phyloP scores from a whole-genome alignment of 1,140 invertebrate species.

The Drosophila navojoa region DNA sequence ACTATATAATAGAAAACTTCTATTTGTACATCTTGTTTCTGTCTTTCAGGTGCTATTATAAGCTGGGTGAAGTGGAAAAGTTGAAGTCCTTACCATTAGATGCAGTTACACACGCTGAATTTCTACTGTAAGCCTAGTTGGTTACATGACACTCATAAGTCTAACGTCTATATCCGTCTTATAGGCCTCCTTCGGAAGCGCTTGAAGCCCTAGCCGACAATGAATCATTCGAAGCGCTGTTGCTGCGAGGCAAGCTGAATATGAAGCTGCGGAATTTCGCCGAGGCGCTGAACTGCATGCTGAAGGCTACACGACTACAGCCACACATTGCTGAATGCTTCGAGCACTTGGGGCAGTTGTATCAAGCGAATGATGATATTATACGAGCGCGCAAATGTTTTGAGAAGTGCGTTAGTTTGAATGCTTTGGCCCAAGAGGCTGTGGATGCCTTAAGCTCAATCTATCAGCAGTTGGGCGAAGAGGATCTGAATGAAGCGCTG shows the following conservation, averaged over 20 bases:
- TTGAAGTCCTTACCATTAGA: constrained; percentile 53
- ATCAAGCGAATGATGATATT: constrained; percentile 86
- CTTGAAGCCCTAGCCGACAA: constrained; percentile 85
- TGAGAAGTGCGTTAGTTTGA: constrained; percentile 91
- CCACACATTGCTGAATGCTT: constrained; percentile 90
- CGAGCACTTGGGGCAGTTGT: constrained; percentile 91
- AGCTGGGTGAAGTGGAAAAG: constrained; percentile 43
- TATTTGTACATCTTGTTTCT: neutral
- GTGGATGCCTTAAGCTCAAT: constrained; percentile 90
- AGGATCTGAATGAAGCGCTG: constrained; percentile 88
- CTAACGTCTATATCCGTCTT: neutral
- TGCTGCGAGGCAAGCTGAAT: constrained; percentile 88
- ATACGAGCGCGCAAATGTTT: constrained; percentile 91
- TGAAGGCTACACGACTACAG: constrained; percentile 90
- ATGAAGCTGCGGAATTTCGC: constrained; percentile 87
- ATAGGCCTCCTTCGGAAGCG: constrained; percentile 82
- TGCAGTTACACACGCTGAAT: constrained; percentile 56
- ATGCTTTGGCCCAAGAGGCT: constrained; percentile 87
- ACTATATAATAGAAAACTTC: neutral
- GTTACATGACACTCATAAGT: neutral
- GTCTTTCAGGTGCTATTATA: constrained; percentile 59
- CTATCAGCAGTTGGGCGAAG: constrained; percentile 88
- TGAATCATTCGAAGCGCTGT: constrained; percentile 84
- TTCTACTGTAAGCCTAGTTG: constrained; percentile 51
- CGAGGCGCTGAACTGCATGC: constrained; percentile 87